phyloP scores from a whole-genome alignment of 2,113 vertebrate species.

The Meleagris gallopavo region DNA sequence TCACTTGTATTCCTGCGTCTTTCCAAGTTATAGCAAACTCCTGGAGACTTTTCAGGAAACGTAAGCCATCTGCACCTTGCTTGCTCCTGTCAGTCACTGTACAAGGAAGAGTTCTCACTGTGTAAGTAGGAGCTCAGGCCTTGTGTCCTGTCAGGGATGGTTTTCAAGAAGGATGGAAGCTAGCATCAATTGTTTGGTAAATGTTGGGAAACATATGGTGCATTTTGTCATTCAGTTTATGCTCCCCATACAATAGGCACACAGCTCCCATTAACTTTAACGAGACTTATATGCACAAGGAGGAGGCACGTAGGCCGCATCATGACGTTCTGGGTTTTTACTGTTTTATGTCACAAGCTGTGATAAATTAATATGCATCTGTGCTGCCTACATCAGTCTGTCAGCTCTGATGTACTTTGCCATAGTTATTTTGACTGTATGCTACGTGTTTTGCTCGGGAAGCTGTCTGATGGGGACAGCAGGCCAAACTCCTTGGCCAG shows the following conservation, averaged over 20 bases:
- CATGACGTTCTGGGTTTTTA: not conserved
- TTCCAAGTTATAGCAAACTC: not conserved
- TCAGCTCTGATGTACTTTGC: not conserved
- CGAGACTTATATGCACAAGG: not conserved
- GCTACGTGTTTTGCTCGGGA: not conserved
- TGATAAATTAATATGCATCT: not conserved
- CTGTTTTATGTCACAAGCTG: not conserved
- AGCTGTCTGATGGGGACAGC: not conserved
- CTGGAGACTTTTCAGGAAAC: not conserved
- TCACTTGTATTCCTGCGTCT: fast-evolving
- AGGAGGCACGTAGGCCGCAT: not conserved
- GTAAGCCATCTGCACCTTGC: not conserved
- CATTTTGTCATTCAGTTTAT: not conserved
- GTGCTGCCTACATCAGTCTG: not conserved
- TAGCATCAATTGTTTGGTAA: not conserved
- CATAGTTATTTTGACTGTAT: not conserved
- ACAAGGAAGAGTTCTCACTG: not conserved
- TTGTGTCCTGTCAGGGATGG: not conserved
- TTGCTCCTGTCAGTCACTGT: not conserved
- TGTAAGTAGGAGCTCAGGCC: not conserved
- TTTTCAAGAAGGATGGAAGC: not conserved
- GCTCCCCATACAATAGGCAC: not conserved
- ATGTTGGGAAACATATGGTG: not conserved
- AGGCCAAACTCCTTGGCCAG: not conserved
- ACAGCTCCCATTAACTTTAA: slow-evolving; percentile 28